Percentiles rank a stretch among this genome's conserved stretches.
Evolutionary conservation across 2,888 invertebrate genomes (phyloP).

Genomic region (Lepidonotus clava): DNA sequence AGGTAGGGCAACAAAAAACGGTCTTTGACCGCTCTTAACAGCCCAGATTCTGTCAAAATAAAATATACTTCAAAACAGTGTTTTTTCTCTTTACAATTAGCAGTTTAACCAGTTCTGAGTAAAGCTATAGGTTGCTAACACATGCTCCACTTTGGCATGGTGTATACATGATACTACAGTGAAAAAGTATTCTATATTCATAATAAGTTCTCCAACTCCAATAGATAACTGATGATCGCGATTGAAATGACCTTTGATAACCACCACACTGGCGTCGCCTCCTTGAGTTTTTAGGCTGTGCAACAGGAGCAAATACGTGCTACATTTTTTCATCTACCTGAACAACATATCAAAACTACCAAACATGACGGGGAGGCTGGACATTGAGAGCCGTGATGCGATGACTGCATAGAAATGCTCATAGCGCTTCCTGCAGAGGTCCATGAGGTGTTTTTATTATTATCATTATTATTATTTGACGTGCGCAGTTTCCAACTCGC

Average conservation of each 20-base stretch:
- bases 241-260: too few species aligned
- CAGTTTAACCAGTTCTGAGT: conserved; percentile 31
- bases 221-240: too few species aligned
- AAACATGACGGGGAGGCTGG: background rate
- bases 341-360: conserved; percentile 22
- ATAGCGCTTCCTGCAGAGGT: conserved; percentile 1
- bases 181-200: too few species aligned
- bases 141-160: background rate
- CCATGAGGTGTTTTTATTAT: background rate
- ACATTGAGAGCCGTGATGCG: background rate
- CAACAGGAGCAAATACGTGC: too few species aligned
- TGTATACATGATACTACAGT: too few species aligned
- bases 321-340: background rate
- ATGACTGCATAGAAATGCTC: conserved; percentile 16
- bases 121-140: conserved; percentile 29
- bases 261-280: too few species aligned
- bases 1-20: background rate
- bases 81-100: conserved; percentile 15
- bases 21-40: background rate
- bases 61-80: background rate
- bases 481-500: too few species aligned
- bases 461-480: background rate
- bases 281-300: too few species aligned
- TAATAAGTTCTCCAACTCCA: too few species aligned
- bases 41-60: background rate